Evolutionary conservation across 2,797 vertebrate species (phyloP).

Genomic region (Coendou prehensilis): DNA sequence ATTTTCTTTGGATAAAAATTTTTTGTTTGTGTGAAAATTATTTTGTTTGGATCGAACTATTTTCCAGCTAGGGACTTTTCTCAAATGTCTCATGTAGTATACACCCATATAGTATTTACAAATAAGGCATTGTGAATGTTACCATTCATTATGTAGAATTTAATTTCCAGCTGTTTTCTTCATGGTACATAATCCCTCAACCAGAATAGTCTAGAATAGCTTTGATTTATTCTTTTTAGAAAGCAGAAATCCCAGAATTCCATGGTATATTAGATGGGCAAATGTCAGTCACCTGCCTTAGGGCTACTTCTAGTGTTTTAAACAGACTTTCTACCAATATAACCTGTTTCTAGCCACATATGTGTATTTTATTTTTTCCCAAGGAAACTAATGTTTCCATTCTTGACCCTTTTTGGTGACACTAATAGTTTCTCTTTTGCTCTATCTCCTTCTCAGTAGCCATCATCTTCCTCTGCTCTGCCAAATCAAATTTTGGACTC

Average conservation of each 20-base stretch:
- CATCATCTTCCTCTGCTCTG: background rate
- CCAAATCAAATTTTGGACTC: background rate
- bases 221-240: conserved; percentile 4
- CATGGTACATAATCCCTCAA: background rate
- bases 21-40: background rate
- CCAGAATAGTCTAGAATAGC: background rate
- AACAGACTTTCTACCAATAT: background rate
- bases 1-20: background rate
- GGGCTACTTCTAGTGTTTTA: background rate
- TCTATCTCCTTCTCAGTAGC: background rate
- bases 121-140: background rate
- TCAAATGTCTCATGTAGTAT: background rate
- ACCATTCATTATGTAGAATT: background rate
- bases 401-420: background rate
- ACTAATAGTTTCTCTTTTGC: background rate
- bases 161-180: conserved; percentile 23
- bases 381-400: background rate
- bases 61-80: background rate
- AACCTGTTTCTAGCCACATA: background rate
- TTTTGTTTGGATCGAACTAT: background rate
- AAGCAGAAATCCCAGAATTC: background rate
- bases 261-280: background rate
- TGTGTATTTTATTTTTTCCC: background rate
- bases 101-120: background rate
- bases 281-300: background rate